A percentile compares a stretch with the other conserved stretches of the same genome.
Conservation (phyloP, 2,888 invertebrate species). For the Morpho deidamia region DNA sequence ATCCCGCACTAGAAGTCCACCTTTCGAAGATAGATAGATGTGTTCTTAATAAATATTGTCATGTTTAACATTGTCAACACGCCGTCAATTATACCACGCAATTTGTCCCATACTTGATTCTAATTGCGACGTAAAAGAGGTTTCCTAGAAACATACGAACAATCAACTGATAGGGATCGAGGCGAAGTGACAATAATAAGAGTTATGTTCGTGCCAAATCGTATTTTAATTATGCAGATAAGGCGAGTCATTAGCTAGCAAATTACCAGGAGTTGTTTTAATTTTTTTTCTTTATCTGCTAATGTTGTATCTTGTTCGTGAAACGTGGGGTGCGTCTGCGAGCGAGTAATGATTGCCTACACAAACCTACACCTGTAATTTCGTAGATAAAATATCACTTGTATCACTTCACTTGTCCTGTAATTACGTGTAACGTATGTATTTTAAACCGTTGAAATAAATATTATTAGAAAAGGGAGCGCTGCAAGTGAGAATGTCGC, state of each 20-base stretch:
- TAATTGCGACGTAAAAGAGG: constrained; percentile 35
- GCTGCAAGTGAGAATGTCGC: too few relatives aligned
- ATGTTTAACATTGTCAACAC: constrained; percentile 5
- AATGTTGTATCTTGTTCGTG: constrained; percentile 61
- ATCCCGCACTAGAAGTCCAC: neutral
- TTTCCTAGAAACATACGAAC: constrained; percentile 38
- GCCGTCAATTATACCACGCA: constrained; percentile 14
- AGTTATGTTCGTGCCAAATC: constrained; percentile 59
- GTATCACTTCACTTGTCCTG: too few relatives aligned
- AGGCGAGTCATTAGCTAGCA: constrained; percentile 65
- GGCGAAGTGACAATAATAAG: constrained; percentile 55
- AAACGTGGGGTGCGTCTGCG: constrained; percentile 43
- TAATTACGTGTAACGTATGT: too few relatives aligned
- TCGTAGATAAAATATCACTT: too few relatives aligned
- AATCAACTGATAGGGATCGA: constrained; percentile 55
- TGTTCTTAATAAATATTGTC: constrained; percentile 7
- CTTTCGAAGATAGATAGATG: neutral
- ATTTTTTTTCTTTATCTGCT: constrained; percentile 64
- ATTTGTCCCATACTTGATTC: constrained; percentile 35
- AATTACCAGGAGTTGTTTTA: constrained; percentile 66
- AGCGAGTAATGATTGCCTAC: neutral
- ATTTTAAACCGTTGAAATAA: too few relatives aligned
- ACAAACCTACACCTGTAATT: too few relatives aligned
- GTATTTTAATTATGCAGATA: constrained; percentile 74
- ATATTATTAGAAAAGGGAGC: too few relatives aligned